These are phyloP conservation scores for Chamaetylas fuelleborni DNA, from an alignment of 2,113 vertebrate genomes.

Conservation along the genomic window DNA sequence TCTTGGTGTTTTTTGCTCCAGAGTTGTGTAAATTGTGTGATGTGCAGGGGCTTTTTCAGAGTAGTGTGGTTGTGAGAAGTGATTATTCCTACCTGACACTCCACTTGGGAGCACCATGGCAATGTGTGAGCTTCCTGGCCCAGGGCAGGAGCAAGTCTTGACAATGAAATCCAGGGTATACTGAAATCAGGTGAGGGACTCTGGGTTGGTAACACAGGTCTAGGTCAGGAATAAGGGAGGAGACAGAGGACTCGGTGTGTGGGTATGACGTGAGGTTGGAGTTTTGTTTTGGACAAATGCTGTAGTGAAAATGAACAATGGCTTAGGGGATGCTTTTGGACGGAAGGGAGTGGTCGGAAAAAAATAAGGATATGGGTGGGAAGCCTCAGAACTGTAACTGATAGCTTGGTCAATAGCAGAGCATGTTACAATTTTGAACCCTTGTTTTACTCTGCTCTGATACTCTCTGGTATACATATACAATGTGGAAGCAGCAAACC, in stretches of 20 bases:
- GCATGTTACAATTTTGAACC: accelerated
- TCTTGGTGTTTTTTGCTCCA: not conserved
- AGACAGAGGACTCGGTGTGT: not conserved
- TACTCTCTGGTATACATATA: not conserved
- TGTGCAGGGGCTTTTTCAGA: not conserved
- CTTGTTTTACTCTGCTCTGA: not conserved
- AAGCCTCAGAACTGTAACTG: not conserved
- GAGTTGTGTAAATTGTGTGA: not conserved
- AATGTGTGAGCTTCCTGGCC: not conserved
- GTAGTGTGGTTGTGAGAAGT: not conserved
- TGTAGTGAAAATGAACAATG: not conserved
- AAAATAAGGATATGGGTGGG: not conserved
- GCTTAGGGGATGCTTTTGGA: not conserved
- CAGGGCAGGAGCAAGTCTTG: not conserved
- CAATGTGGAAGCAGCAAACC: not conserved
- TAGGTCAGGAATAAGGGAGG: not conserved
- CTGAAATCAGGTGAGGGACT: not conserved
- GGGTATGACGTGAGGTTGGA: not conserved
- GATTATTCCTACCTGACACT: not conserved
- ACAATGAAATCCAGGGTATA: not conserved
- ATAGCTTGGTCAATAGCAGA: not conserved
- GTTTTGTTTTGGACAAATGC: not conserved
- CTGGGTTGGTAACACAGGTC: not conserved
- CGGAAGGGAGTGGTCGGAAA: not conserved
- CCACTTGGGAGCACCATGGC: not conserved